Conservation (phyloP, 2,888 invertebrate species). For the Enchytraeus crypticus region DNA sequence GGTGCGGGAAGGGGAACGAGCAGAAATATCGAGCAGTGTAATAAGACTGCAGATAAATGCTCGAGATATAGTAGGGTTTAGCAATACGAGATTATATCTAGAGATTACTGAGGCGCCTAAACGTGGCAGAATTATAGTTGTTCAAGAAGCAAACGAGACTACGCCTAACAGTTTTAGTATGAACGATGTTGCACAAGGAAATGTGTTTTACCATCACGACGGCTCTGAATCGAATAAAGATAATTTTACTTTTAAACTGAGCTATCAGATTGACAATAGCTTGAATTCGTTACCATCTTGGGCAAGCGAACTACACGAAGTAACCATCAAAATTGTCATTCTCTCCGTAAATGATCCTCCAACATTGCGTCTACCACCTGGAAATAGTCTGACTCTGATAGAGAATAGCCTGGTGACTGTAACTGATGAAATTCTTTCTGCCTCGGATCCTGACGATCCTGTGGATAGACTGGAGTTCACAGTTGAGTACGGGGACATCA, state of each 20-base stretch:
- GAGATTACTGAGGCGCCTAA: conserved; percentile 65
- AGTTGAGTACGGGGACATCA: conserved; percentile 47
- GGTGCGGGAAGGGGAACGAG: conserved; percentile 41
- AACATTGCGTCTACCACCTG: conserved; percentile 52
- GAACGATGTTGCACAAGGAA: conserved; percentile 45
- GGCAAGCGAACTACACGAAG: conserved; percentile 50
- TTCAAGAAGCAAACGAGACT: conserved; percentile 34
- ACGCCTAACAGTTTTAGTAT: conserved; percentile 46
- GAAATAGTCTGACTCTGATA: conserved; percentile 31
- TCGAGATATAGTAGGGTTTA: conserved; percentile 57
- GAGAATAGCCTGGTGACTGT: conserved; percentile 35
- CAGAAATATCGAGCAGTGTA: conserved; percentile 40
- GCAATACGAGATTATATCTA: conserved; percentile 58
- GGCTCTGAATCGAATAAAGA: conserved; percentile 67
- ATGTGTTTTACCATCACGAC: conserved; percentile 53
- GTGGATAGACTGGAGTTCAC: conserved; percentile 46
- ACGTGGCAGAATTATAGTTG: conserved; percentile 75
- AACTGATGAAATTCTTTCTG: conserved; percentile 33
- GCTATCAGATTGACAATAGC: conserved; percentile 56
- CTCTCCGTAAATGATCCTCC: conserved; percentile 88
- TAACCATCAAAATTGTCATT: conserved; percentile 72
- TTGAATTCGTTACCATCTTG: not conserved
- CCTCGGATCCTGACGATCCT: conserved; percentile 40
- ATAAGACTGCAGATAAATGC: conserved; percentile 33
- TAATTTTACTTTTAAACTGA: conserved; percentile 72